These are phyloP conservation scores for Ciconia boyciana DNA, from an alignment of 2,113 vertebrate species.

Conservation along the genomic window DNA sequence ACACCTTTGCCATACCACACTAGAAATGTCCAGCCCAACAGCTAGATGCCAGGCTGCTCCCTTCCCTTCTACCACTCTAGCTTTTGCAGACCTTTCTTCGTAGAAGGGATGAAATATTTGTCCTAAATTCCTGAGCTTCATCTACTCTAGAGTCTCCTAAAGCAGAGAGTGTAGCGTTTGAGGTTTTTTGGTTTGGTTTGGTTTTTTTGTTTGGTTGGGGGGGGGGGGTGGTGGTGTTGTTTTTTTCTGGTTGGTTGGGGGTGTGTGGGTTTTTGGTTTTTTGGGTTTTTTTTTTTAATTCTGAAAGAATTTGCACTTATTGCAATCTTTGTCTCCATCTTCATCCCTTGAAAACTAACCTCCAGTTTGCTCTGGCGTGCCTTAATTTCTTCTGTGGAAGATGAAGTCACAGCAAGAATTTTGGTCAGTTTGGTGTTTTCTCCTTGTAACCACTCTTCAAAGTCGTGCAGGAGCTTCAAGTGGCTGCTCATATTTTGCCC, in stretches of 20 bases:
- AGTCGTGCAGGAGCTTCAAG: conserved; percentile 61
- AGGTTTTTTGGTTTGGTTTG: neutral
- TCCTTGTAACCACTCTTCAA: conserved; percentile 81
- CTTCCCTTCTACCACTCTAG: neutral
- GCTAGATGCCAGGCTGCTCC: neutral
- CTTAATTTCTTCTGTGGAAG: conserved; percentile 59
- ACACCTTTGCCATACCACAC: neutral
- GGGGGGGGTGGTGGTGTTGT: too few relatives aligned
- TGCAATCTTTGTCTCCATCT: neutral
- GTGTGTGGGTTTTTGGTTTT: too few relatives aligned
- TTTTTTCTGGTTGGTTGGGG: neutral
- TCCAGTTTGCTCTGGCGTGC: conserved; percentile 68
- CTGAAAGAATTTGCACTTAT: neutral
- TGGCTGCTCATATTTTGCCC: neutral
- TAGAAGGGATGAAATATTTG: neutral
- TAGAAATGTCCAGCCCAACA: neutral
- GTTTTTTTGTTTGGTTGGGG: neutral
- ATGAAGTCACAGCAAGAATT: conserved; percentile 43
- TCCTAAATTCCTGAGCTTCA: neutral
- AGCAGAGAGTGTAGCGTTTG: neutral
- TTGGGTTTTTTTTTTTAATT: neutral
- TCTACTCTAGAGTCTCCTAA: neutral
- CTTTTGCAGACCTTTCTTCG: neutral
- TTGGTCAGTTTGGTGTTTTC: conserved; percentile 76
- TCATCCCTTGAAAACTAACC: conserved; percentile 69